Conservation (phyloP, 2,888 invertebrate genomes). For the Sycophila texana region DNA sequence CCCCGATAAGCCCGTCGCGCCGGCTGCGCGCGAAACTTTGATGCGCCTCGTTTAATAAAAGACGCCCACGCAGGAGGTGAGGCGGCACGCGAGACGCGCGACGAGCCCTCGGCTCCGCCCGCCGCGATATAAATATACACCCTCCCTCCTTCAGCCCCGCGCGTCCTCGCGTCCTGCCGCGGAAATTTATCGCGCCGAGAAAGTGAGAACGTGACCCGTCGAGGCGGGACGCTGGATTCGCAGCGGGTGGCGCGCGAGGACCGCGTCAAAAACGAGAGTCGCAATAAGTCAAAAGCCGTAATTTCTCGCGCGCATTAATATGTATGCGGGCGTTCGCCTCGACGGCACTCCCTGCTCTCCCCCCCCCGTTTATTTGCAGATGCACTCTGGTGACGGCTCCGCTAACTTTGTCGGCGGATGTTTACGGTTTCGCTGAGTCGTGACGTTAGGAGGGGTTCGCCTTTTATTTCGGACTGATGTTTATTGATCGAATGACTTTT, state of each 20-base stretch:
- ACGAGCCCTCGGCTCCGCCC: slow-evolving; percentile 24
- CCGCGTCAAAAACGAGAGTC: slow-evolving; percentile 43
- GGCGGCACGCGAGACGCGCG: slow-evolving; percentile 37
- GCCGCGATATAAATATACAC: slow-evolving; percentile 40
- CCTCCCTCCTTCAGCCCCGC: slow-evolving; percentile 19
- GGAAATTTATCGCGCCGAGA: slow-evolving; percentile 50
- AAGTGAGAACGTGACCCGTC: slow-evolving; percentile 52
- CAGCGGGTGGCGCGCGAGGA: not conserved
- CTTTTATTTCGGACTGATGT: not conserved
- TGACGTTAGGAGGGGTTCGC: not conserved
- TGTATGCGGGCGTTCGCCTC: not conserved
- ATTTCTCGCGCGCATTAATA: slow-evolving; percentile 23
- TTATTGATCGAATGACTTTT: not conserved
- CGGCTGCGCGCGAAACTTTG: slow-evolving; percentile 31
- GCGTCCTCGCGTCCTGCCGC: not conserved
- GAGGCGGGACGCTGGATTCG: slow-evolving; percentile 40
- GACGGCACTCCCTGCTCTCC: too few relatives aligned
- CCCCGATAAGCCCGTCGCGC: slow-evolving; percentile 16
- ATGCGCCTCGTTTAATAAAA: slow-evolving; percentile 51
- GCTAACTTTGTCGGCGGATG: not conserved
- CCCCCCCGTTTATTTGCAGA: too few relatives aligned
- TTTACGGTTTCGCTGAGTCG: not conserved
- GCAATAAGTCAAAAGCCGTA: slow-evolving; percentile 40
- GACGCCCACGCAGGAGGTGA: slow-evolving; percentile 21
- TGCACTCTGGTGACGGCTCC: not conserved